Percentiles rank a stretch among this genome's conserved stretches.
These are phyloP conservation scores for Phoebastria nigripes DNA, from an alignment of 2,797 vertebrate species.

Conservation along the genomic window DNA sequence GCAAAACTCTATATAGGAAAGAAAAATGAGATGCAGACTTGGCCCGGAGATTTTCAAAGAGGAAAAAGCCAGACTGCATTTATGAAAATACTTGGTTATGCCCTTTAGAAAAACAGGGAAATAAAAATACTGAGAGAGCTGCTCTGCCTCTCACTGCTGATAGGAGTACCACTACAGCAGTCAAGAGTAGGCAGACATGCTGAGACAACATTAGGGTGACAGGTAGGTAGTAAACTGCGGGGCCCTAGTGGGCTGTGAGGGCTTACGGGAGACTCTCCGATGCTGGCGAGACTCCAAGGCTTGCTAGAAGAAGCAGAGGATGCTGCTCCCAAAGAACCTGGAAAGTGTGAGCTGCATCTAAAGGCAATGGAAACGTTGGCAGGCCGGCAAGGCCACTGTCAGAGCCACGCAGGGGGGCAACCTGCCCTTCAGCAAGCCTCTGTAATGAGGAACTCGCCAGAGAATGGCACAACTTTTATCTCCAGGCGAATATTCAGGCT, in stretches of 20 bases:
- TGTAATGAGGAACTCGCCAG: background rate
- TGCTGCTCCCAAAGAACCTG: background rate
- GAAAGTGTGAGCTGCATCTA: background rate
- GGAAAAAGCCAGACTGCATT: background rate
- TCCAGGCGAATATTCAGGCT: background rate
- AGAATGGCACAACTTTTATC: background rate
- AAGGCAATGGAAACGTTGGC: background rate
- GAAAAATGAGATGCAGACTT: background rate
- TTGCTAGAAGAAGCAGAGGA: background rate
- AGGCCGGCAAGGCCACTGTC: fast-evolving
- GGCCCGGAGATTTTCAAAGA: background rate
- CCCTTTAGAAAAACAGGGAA: background rate
- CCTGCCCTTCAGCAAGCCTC: background rate
- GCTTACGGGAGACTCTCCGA: background rate
- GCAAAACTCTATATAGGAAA: background rate
- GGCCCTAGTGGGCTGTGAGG: background rate
- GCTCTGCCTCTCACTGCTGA: background rate
- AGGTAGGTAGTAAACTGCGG: background rate
- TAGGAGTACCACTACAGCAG: background rate
- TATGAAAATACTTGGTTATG: background rate
- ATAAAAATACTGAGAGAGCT: background rate
- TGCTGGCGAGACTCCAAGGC: background rate
- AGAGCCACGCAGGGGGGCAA: fast-evolving
- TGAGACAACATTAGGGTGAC: background rate
- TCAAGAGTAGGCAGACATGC: background rate